Evolutionary conservation across 2,113 vertebrate species (phyloP).

Genomic region (Grammomys surdaster): DNA sequence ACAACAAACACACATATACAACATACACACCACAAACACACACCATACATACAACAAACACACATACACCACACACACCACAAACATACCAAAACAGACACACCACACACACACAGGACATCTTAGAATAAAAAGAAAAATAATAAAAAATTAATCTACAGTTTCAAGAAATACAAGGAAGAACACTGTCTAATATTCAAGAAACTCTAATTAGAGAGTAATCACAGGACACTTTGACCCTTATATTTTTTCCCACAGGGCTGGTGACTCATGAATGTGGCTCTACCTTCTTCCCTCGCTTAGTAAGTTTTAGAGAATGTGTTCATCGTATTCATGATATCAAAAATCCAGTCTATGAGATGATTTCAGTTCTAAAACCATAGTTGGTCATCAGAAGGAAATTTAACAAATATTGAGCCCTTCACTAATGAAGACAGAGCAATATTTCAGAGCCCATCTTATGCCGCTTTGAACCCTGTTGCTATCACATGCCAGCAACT

Average conservation of each 20-base stretch:
- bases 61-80: neutral
- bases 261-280: neutral
- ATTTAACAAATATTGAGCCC: neutral
- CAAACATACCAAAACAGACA: neutral
- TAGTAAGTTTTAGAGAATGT: neutral
- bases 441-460: neutral
- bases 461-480: neutral
- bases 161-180: constrained; percentile 12
- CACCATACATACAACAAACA: no score
- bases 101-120: neutral
- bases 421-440: neutral
- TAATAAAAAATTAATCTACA: neutral
- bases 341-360: neutral
- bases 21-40: neutral
- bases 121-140: neutral
- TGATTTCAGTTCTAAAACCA: neutral
- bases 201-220: neutral
- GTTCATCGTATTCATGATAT: neutral
- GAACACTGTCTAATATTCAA: neutral
- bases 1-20: no score
- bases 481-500: neutral
- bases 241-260: neutral
- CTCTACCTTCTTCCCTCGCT: neutral
- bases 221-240: neutral
- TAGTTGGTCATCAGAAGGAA: neutral